phyloP scores from a whole-genome alignment of 1,140 invertebrate genomes.

The Chironomus striatipennis region DNA sequence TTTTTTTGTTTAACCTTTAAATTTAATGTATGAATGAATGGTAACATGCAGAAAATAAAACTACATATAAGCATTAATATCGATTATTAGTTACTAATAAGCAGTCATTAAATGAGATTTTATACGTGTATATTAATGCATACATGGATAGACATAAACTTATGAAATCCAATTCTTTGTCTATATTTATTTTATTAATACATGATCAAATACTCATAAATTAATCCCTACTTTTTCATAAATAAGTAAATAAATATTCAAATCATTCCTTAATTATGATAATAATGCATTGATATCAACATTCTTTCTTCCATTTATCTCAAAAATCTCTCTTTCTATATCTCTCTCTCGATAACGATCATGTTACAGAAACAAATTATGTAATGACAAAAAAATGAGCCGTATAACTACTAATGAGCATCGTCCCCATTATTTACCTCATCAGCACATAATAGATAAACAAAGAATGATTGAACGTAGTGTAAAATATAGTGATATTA shows the following conservation, averaged over 20 bases:
- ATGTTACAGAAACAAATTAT: conserved; percentile 1
- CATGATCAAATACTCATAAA: too few species aligned
- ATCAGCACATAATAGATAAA: conserved; percentile 7
- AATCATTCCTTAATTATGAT: too few species aligned
- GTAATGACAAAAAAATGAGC: not conserved
- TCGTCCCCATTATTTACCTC: not conserved
- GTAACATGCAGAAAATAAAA: not conserved
- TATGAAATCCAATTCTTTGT: too few species aligned
- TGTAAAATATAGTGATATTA: not conserved
- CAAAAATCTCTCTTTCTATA: not conserved
- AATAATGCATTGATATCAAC: too few species aligned
- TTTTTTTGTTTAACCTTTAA: not conserved
- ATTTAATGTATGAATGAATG: not conserved
- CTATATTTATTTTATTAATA: too few species aligned
- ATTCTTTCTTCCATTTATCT: too few species aligned
- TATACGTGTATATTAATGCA: too few species aligned
- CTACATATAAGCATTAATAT: not conserved
- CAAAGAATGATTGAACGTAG: not conserved
- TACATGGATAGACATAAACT: too few species aligned
- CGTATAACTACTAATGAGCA: not conserved
- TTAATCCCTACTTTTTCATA: too few species aligned
- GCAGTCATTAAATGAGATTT: too few species aligned
- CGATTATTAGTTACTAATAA: too few species aligned
- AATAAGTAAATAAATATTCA: too few species aligned
- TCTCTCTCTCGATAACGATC: not conserved